Conservation (phyloP, 1,140 invertebrate genomes). For the Achatina immaculata region DNA sequence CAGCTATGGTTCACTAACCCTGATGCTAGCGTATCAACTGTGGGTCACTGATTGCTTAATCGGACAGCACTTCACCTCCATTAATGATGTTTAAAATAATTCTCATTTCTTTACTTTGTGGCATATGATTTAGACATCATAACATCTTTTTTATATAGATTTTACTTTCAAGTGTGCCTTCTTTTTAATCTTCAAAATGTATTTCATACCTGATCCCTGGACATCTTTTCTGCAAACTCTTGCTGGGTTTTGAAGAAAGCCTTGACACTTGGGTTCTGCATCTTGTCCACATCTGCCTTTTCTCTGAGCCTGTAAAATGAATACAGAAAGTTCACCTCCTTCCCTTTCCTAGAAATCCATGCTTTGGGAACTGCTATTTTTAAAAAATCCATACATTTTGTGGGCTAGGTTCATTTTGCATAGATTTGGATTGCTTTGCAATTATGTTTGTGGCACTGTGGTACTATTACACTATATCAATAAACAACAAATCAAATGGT, state of each 20-base stretch:
- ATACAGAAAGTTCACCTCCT: not conserved
- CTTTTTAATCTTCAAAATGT: too few species aligned
- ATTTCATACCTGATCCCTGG: slow-evolving; percentile 65
- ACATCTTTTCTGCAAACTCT: slow-evolving; percentile 65
- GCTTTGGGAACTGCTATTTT: not conserved
- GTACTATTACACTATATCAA: not conserved
- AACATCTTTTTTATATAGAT: too few species aligned
- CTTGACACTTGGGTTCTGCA: slow-evolving; percentile 65
- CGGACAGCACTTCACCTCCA: too few species aligned
- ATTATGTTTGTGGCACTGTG: not conserved
- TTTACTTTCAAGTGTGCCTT: too few species aligned
- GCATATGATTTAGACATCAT: too few species aligned
- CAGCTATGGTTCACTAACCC: too few species aligned
- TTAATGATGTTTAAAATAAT: too few species aligned
- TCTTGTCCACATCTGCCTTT: slow-evolving; percentile 70
- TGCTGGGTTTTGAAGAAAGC: slow-evolving; percentile 68
- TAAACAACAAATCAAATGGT: too few species aligned
- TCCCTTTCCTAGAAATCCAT: not conserved
- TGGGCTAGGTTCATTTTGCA: not conserved
- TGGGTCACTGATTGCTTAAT: too few species aligned
- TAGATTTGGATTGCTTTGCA: not conserved
- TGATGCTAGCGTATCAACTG: too few species aligned
- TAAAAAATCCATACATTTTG: not conserved
- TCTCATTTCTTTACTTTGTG: too few species aligned
- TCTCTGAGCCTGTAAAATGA: slow-evolving; percentile 65